These are phyloP conservation scores for Bostrychus sinensis DNA, from an alignment of 2,113 vertebrate species.

Conservation along the genomic window DNA sequence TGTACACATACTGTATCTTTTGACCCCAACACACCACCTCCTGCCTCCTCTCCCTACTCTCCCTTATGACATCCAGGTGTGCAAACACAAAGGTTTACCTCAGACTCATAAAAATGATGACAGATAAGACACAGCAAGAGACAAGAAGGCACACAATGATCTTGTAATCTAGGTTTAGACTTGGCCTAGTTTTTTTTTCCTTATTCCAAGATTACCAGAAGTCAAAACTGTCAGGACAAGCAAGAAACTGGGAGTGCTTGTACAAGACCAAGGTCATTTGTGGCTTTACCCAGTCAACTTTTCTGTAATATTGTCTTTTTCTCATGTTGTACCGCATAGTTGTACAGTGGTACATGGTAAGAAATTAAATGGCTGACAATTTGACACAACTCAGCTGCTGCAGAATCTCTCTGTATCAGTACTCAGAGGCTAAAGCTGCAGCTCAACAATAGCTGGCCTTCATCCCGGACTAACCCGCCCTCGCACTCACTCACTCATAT, in stretches of 20 bases:
- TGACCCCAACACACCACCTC: constrained; percentile 48
- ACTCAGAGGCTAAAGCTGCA: constrained; percentile 30
- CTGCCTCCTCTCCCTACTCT: constrained; percentile 26
- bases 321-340: too few relatives aligned
- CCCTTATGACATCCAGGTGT: constrained; percentile 72
- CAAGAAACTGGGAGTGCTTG: neutral
- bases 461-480: constrained; percentile 45
- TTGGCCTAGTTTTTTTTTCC: constrained; percentile 27
- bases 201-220: constrained; percentile 11
- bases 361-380: constrained; percentile 27
- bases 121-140: constrained; percentile 59
- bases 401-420: constrained; percentile 40
- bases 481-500: neutral
- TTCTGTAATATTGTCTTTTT: neutral
- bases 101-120: constrained; percentile 66
- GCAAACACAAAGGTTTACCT: constrained; percentile 73
- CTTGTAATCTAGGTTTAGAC: constrained; percentile 26
- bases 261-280: constrained; percentile 5
- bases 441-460: constrained; percentile 67
- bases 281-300: neutral
- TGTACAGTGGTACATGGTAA: constrained; percentile 10
- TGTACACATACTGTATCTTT: constrained; percentile 54
- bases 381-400: constrained; percentile 51
- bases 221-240: neutral
- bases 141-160: constrained; percentile 29